A percentile compares a stretch with the other conserved stretches of the same genome.
Conservation (phyloP, 2,888 invertebrate genomes). For the Helicoverpa assulta region DNA sequence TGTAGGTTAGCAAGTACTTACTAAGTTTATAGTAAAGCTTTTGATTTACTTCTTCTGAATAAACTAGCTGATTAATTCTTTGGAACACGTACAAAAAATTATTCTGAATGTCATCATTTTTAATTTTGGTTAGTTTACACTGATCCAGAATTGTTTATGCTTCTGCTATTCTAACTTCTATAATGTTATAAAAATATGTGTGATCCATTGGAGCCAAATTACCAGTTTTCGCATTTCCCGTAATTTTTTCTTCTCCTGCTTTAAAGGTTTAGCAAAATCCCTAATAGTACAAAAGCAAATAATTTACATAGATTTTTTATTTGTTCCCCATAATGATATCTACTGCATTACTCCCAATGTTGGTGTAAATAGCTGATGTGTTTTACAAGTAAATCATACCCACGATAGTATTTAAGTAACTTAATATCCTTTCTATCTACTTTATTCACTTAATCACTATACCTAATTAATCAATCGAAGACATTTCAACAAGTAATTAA, state of each 20-base stretch:
- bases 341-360: too few relatives aligned
- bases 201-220: not conserved
- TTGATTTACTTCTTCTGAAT: not conserved
- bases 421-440: not conserved
- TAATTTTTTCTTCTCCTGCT: too few relatives aligned
- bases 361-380: too few relatives aligned
- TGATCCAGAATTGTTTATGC: conserved; percentile 4
- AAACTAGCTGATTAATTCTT: not conserved
- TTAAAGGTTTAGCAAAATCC: too few relatives aligned
- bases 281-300: too few relatives aligned
- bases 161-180: not conserved
- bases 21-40: conserved; percentile 21
- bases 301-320: too few relatives aligned
- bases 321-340: too few relatives aligned
- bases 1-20: conserved; percentile 68
- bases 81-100: not conserved
- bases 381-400: too few relatives aligned
- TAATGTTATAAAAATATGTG: not conserved
- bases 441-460: conserved; percentile 1
- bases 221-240: too few relatives aligned
- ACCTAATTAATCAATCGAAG: conserved; percentile 1
- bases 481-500: conserved; percentile 8
- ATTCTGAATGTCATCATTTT: not conserved
- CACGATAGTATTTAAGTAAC: too few relatives aligned
- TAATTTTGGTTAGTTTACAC: conserved; percentile 18